Conservation (phyloP, 1,140 invertebrate species). For the Lepidurus arcticus region DNA sequence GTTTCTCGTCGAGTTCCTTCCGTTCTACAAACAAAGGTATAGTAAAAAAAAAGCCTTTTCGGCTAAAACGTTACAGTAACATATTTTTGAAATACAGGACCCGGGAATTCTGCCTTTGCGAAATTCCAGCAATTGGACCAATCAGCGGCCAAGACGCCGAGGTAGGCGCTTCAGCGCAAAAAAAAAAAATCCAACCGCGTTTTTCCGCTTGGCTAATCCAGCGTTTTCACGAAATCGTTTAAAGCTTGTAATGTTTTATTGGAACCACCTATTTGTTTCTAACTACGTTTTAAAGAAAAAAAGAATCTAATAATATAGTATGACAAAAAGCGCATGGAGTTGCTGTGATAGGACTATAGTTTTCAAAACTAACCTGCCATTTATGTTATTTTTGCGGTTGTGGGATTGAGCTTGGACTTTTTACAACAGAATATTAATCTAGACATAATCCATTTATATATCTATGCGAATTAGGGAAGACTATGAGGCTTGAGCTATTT, state of each 20-base stretch:
- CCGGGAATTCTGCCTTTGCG: constrained; percentile 56
- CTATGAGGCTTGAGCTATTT: too few relatives aligned
- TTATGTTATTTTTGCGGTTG: constrained; percentile 9
- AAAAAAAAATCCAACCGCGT: constrained; percentile 3
- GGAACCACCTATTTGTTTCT: background rate
- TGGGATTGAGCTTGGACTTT: constrained; percentile 14
- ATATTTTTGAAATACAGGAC: background rate
- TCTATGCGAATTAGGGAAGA: background rate
- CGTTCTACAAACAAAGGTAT: background rate
- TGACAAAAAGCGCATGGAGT: background rate
- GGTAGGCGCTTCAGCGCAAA: constrained; percentile 51
- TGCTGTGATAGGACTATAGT: constrained; percentile 5
- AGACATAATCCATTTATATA: constrained; percentile 4
- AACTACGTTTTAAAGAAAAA: background rate
- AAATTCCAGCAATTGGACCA: constrained; percentile 85
- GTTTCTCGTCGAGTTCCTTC: constrained; percentile 3
- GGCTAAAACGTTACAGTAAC: background rate
- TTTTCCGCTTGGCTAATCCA: constrained; percentile 22
- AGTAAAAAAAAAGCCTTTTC: background rate
- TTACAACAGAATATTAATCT: background rate
- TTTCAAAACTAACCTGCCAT: background rate
- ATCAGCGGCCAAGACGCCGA: constrained; percentile 61
- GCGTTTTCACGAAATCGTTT: constrained; percentile 3
- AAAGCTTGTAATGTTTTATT: constrained; percentile 10
- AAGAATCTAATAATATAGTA: background rate